Conservation (phyloP, 2,113 vertebrate genomes). For the Fukomys damarensis region DNA sequence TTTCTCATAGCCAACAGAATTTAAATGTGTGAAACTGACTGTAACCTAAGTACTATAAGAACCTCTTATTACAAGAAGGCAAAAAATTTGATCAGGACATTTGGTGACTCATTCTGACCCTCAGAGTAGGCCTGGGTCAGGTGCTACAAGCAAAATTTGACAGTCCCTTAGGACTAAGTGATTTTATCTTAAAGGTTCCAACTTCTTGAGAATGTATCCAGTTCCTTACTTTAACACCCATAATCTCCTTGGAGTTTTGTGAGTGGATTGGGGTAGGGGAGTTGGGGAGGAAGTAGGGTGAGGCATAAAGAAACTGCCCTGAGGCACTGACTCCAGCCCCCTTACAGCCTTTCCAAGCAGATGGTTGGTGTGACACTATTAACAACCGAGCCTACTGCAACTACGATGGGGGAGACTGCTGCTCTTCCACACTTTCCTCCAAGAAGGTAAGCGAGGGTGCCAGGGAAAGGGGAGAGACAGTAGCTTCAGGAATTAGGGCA, state of each 20-base stretch:
- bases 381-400: constrained; percentile 98
- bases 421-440: constrained; percentile 96
- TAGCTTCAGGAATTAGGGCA: neutral
- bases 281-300: fast-evolving
- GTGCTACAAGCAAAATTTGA: neutral
- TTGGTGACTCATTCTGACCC: neutral
- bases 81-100: neutral
- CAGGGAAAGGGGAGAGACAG: fast-evolving
- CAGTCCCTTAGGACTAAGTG: no score
- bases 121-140: neutral
- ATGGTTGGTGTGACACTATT: constrained; percentile 98
- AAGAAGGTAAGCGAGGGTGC: constrained; percentile 90
- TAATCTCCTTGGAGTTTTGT: neutral
- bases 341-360: constrained; percentile 95
- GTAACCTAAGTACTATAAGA: neutral
- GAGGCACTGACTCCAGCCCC: neutral
- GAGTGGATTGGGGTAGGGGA: no score
- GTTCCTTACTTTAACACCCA: neutral
- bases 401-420: constrained; percentile 98
- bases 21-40: neutral
- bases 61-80: neutral
- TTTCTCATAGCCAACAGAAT: neutral
- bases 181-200: neutral
- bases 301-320: no score
- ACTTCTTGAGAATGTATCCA: neutral